Base-by-base conservation (phyloP, 1,140 invertebrate species). In the Aethina tumida region DNA sequence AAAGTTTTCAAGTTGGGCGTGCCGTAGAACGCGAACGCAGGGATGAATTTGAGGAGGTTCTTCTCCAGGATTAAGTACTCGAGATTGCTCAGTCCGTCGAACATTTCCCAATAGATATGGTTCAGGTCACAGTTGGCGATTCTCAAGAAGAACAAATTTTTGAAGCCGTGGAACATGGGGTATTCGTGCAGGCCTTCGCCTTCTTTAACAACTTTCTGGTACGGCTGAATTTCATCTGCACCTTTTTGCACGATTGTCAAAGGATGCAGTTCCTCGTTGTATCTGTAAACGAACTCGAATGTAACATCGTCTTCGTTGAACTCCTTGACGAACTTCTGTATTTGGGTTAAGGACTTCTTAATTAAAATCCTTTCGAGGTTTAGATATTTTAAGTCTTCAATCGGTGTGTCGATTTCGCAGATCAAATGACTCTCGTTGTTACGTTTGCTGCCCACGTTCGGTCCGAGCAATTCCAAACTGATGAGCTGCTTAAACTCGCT, bases 81-180 rank as follows among this genome's bases (percentile, higher is more conserved):
- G 6, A 81, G 48, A 32, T 67, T 71, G 2, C 64, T 50, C 2
- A 81, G 52, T 9, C 74, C 75, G 37, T 78, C 70, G 49, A 81
- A 79, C 70, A 80, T 76, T 53, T 79, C 73, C 75, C 77, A 80
- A 34, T 72, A 69, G 37, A 81, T 56, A 44, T 74, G 67, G 43
- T 70, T 66, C 13, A 81, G 44, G 14, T 69, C 62, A 46, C 78
- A 81, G 15, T 65, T 60, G 12, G 67, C 65, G 2, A 78, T 67
- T 43, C 75, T 58, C 20, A 81, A 47, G 30, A 77, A 67, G 18
- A 67, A 63, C 9, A 81, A 53, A 35, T 60, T 60, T 16, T 58
- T 56, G 35, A 78, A 66, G 10, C 68, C 70, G 21, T 69, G 67
- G 45, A 81, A 79, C 50, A 68, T 53, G 15, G 63, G 52, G 58